Conservation (phyloP, 2,888 invertebrate species). For the Creontiades dilutus region DNA sequence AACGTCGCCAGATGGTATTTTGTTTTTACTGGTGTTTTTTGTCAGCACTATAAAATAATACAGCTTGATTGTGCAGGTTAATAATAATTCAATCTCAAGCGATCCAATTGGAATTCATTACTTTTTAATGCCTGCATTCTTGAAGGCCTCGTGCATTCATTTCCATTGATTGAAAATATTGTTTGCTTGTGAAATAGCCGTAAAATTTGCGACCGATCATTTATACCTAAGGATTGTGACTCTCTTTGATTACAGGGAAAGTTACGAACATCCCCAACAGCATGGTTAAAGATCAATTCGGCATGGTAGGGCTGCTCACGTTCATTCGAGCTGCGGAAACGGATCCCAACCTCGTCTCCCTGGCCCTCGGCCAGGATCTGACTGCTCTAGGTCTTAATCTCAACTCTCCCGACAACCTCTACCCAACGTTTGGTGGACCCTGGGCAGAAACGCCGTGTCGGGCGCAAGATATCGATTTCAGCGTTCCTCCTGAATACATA, state of each 20-base stretch:
- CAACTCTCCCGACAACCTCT: slow-evolving; percentile 98
- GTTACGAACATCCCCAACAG: slow-evolving; percentile 98
- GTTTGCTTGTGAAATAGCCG: too few relatives aligned
- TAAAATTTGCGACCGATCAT: not conserved
- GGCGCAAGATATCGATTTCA: slow-evolving; percentile 99
- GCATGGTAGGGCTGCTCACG: slow-evolving; percentile 98
- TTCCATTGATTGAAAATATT: too few relatives aligned
- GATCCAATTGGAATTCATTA: too few relatives aligned
- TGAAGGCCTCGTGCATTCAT: too few relatives aligned
- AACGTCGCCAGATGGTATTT: slow-evolving; percentile 93
- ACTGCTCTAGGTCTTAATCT: slow-evolving; percentile 98
- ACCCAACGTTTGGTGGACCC: slow-evolving; percentile 98
- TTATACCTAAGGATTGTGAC: not conserved
- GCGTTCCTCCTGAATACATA: slow-evolving; percentile 98
- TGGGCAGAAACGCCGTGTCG: slow-evolving; percentile 99
- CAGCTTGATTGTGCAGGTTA: too few relatives aligned
- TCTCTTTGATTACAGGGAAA: slow-evolving; percentile 84
- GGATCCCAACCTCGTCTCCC: slow-evolving; percentile 96
- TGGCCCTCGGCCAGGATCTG: slow-evolving; percentile 98
- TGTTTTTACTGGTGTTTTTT: too few relatives aligned
- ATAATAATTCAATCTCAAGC: too few relatives aligned
- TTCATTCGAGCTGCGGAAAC: slow-evolving; percentile 99
- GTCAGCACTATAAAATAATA: too few relatives aligned
- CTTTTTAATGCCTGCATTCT: too few relatives aligned
- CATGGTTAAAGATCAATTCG: slow-evolving; percentile 99